phyloP scores from a whole-genome alignment of 1,140 invertebrate genomes.

The Bombyx mandarina region DNA sequence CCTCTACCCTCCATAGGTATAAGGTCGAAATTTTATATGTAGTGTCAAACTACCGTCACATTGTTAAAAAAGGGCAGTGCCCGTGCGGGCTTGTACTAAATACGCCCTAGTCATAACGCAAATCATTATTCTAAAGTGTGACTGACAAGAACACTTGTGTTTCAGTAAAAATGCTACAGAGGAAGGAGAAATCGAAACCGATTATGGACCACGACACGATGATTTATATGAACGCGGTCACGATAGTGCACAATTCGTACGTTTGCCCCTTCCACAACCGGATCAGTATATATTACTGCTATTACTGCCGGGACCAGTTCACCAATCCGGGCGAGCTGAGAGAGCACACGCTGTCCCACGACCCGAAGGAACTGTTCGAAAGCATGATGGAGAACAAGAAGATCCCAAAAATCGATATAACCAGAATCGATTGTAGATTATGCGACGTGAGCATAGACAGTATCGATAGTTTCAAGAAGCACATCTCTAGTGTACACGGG shows the following conservation, averaged over 20 bases:
- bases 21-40: too few relatives aligned
- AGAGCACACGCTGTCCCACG: slow-evolving; percentile 47
- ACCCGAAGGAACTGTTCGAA: slow-evolving; percentile 41
- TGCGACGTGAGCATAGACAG: slow-evolving; percentile 47
- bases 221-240: slow-evolving; percentile 36
- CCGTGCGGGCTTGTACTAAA: too few relatives aligned
- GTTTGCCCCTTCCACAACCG: slow-evolving; percentile 51
- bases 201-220: slow-evolving; percentile 37
- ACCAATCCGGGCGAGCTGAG: slow-evolving; percentile 43
- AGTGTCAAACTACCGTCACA: too few relatives aligned
- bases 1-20: too few relatives aligned
- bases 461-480: slow-evolving; percentile 34
- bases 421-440: slow-evolving; percentile 50
- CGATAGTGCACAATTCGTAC: slow-evolving; percentile 44
- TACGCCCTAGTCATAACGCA: too few relatives aligned
- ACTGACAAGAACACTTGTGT: not conserved
- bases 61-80: too few relatives aligned
- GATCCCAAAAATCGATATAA: slow-evolving; percentile 57
- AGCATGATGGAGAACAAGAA: slow-evolving; percentile 48
- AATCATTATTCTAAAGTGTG: too few relatives aligned
- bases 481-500: slow-evolving; percentile 33
- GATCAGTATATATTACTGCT: slow-evolving; percentile 54
- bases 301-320: slow-evolving; percentile 53
- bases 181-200: slow-evolving; percentile 11
- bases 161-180: slow-evolving; percentile 11